phyloP scores from a whole-genome alignment of 2,888 invertebrate species.

The Netelia inedita region DNA sequence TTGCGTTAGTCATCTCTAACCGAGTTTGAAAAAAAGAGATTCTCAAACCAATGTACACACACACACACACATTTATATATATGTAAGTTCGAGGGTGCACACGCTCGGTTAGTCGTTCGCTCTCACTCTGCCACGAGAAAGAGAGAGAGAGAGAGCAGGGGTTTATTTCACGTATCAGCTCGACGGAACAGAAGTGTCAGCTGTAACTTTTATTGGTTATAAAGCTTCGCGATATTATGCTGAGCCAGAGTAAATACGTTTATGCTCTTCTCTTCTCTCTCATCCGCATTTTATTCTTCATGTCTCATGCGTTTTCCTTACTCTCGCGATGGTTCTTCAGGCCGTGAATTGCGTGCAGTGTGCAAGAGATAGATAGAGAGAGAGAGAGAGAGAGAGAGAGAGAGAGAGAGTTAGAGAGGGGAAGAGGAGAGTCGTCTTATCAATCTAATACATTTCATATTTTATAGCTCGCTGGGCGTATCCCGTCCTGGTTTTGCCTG shows the following conservation, averaged over 20 bases:
- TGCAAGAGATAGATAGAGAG: slow-evolving; percentile 18
- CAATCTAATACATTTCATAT: slow-evolving; percentile 82
- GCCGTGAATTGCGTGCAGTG: slow-evolving; percentile 50
- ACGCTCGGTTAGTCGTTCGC: slow-evolving; percentile 21
- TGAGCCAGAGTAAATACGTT: slow-evolving; percentile 81
- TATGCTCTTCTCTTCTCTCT: slow-evolving; percentile 70
- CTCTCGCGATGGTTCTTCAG: slow-evolving; percentile 38
- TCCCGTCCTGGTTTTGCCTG: slow-evolving; percentile 50
- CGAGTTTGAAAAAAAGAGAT: slow-evolving; percentile 33
- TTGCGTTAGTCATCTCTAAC: slow-evolving; percentile 65
- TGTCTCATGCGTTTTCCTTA: slow-evolving; percentile 48
- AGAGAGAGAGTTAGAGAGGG: slow-evolving; percentile 11
- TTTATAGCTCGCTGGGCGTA: slow-evolving; percentile 75
- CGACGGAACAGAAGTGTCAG: slow-evolving; percentile 79
- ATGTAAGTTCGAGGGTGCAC: slow-evolving; percentile 3
- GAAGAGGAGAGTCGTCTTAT: slow-evolving; percentile 73
- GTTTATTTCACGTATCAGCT: slow-evolving; percentile 73
- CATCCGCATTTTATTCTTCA: slow-evolving; percentile 35
- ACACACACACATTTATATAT: neutral
- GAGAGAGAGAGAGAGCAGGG: neutral
- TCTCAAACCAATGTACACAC: slow-evolving; percentile 5
- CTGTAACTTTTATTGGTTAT: slow-evolving; percentile 84
- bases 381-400: neutral
- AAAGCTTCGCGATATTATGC: slow-evolving; percentile 81
- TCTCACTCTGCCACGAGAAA: slow-evolving; percentile 4